phyloP scores from a whole-genome alignment of 2,797 vertebrate species.

The Novumbra hubbsi region DNA sequence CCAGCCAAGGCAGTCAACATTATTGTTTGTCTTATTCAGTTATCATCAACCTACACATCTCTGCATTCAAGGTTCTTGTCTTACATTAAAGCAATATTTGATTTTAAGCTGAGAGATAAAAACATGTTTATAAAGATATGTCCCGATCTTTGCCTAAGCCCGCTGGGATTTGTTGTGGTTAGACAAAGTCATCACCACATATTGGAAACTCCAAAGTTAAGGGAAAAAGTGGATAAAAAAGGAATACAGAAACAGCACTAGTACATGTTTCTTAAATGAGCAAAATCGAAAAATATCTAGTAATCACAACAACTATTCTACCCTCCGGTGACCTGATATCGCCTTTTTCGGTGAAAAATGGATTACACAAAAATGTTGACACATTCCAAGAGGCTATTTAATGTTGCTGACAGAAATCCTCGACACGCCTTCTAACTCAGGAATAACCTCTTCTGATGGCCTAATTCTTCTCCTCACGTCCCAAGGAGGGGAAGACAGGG shows the following conservation, averaged over 20 bases:
- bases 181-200: too few species aligned
- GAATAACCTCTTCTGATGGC: background rate
- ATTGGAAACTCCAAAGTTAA: too few species aligned
- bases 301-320: background rate
- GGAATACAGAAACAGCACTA: background rate
- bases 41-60: background rate
- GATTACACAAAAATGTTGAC: background rate
- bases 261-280: constrained; percentile 3
- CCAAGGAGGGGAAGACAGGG: background rate
- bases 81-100: background rate
- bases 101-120: background rate
- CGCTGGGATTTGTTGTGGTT: too few species aligned
- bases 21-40: background rate
- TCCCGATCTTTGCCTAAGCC: too few species aligned
- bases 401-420: background rate
- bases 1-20: background rate
- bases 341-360: background rate
- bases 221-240: too few species aligned
- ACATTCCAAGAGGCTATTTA: background rate
- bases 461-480: background rate
- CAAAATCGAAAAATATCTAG: background rate
- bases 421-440: background rate
- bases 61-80: background rate
- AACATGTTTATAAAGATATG: too few species aligned
- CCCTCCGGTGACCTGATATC: background rate